These are phyloP conservation scores for Phrynocephalus forsythii DNA, from an alignment of 2,797 vertebrate genomes.

Conservation along the genomic window DNA sequence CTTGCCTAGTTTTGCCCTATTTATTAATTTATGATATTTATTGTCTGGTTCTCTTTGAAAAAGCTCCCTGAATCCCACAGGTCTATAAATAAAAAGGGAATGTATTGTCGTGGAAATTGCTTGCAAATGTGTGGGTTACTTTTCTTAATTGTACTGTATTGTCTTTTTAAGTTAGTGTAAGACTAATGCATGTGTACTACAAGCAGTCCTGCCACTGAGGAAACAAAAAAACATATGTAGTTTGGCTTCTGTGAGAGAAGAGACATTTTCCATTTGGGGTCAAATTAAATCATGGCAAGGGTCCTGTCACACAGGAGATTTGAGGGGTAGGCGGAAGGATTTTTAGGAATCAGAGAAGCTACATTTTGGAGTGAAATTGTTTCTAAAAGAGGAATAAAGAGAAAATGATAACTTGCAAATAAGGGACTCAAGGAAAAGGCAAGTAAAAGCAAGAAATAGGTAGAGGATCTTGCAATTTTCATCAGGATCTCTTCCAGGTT, in stretches of 20 bases:
- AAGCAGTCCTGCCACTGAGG: neutral
- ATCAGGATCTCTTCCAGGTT: neutral
- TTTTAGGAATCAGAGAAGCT: neutral
- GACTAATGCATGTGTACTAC: neutral
- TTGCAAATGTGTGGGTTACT: neutral
- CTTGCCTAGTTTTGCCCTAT: neutral
- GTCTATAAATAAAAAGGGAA: neutral
- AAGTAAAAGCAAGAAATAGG: neutral
- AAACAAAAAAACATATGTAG: constrained; percentile 5
- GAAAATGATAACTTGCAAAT: neutral
- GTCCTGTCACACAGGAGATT: neutral
- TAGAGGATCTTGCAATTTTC: neutral
- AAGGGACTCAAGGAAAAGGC: neutral
- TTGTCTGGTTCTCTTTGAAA: neutral
- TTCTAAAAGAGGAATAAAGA: neutral
- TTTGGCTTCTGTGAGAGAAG: neutral
- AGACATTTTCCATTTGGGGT: neutral
- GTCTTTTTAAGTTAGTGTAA: neutral
- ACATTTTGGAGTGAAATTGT: neutral
- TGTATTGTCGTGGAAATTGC: neutral
- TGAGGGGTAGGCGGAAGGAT: neutral
- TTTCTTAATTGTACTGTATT: neutral
- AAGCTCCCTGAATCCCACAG: neutral
- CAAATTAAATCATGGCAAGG: neutral
- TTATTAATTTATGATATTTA: neutral